Base-by-base conservation (phyloP, 2,797 vertebrate genomes). In the Potorous gilbertii region DNA sequence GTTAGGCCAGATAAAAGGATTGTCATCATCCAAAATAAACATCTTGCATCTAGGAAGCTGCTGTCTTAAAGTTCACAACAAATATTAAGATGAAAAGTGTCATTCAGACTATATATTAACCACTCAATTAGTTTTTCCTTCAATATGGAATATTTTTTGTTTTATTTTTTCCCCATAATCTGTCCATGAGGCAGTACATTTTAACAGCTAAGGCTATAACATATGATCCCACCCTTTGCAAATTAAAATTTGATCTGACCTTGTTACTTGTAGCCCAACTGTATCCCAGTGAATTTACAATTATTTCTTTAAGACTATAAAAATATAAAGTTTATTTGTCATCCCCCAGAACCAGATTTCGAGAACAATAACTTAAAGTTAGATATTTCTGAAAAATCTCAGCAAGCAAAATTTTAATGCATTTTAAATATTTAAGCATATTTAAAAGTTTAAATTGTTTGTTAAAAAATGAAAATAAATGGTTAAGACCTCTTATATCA, bases 401-500 rank as follows among this genome's bases (percentile, higher is more conserved):
- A 98, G 93, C 90, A 87, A 87, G 40, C 54, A 96, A 97, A 96
- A 56, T 81, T 93, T 96, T 97, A 93, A n/a, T 93, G 90, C 56
- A 96, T 95, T 97, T 98, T 96, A 97, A 98, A 97, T 97, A 97
- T 97, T 96, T 89, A 96, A 97, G 94, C 55, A 96, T 98, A 97
- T 98, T 97, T 97, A 95, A 97, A 95, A 98, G 96, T 97, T 97
- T 98, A 97, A 96, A 96, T 96, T 98, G 93, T 96, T 96, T 98
- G 97, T 97, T 96, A 95, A 95, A 97, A 98, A 98, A 98, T 97
- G 96, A 97, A 98, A 98, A 98, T 98, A 96, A 96, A 95, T 94
- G 91, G 96, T 97, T 97, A 99, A 98, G 97, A 94, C 97, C 98
- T 98, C 95, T 91, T 96, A 96, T 96, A 99, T 99, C 98, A 99